Conservation (phyloP, 2,888 invertebrate species). For the Parasteatoda lunata region DNA sequence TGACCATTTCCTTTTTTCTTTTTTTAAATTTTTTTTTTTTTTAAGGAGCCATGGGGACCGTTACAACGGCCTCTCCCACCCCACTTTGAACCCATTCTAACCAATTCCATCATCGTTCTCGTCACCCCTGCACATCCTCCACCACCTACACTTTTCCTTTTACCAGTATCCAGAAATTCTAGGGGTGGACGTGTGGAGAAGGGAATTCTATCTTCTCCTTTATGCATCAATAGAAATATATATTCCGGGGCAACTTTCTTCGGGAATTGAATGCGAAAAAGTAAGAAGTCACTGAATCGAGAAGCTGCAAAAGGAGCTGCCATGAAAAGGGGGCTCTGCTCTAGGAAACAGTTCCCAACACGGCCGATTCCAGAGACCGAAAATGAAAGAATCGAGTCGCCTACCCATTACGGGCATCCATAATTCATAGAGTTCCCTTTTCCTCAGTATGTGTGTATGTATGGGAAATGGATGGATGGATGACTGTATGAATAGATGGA, state of each 20-base stretch:
- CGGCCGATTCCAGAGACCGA: conserved; percentile 55
- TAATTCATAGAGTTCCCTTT: conserved; percentile 65
- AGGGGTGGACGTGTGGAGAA: conserved; percentile 5
- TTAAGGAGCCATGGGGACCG: conserved; percentile 12
- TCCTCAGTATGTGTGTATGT: conserved; percentile 40
- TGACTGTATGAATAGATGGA: conserved; percentile 39
- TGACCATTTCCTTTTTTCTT: conserved; percentile 31
- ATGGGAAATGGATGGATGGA: conserved; percentile 7
- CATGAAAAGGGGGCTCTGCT: conserved; percentile 43
- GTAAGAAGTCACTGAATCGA: conserved; percentile 62
- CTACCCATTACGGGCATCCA: conserved; percentile 64
- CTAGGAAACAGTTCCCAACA: conserved; percentile 63
- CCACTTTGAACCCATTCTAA: conserved; percentile 9
- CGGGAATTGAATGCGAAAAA: conserved; percentile 61
- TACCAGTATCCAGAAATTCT: neutral
- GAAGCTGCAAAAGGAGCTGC: conserved; percentile 51
- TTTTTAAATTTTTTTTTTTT: neutral
- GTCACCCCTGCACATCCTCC: conserved; percentile 4
- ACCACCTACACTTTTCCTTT: neutral
- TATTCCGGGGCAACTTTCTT: conserved; percentile 60
- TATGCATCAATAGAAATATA: conserved; percentile 66
- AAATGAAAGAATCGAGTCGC: conserved; percentile 66
- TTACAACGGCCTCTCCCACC: conserved; percentile 17
- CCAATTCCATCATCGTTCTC: conserved; percentile 51
- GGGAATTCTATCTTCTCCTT: conserved; percentile 64